These are phyloP conservation scores for Xylophagus ater DNA, from an alignment of 2,888 invertebrate species.

Conservation along the genomic window DNA sequence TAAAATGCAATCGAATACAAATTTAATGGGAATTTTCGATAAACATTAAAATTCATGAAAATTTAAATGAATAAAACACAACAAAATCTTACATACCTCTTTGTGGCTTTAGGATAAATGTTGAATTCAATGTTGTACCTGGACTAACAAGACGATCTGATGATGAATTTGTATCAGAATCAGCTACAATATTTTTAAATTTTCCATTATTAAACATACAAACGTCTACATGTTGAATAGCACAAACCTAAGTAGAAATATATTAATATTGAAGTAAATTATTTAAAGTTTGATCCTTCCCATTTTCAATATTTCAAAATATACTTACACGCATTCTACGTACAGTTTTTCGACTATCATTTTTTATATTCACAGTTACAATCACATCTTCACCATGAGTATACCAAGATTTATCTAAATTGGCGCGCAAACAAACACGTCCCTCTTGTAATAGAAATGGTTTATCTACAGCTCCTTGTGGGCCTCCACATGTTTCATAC, in stretches of 20 bases:
- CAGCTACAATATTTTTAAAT: constrained; percentile 85
- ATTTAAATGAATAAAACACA: background rate
- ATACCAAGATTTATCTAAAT: constrained; percentile 70
- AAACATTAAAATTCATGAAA: background rate
- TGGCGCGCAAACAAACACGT: constrained; percentile 64
- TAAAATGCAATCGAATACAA: background rate
- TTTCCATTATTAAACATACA: constrained; percentile 93
- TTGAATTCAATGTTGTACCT: constrained; percentile 50
- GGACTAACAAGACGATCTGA: constrained; percentile 45
- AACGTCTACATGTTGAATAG: constrained; percentile 84
- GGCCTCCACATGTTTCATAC: constrained; percentile 43
- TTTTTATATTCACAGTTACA: constrained; percentile 62
- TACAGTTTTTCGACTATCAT: constrained; percentile 75
- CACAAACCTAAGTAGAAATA: constrained; percentile 50
- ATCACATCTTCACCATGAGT: constrained; percentile 70
- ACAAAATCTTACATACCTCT: constrained; percentile 36
- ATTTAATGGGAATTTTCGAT: background rate
- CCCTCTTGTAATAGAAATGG: constrained; percentile 81
- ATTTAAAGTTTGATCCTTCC: background rate
- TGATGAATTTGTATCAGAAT: constrained; percentile 43
- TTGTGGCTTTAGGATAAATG: constrained; percentile 57
- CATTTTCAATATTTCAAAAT: background rate
- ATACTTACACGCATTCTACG: constrained; percentile 64
- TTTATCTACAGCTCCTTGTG: constrained; percentile 63
- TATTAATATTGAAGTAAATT: background rate